These are phyloP conservation scores for Hippoglossus hippoglossus DNA, from an alignment of 2,797 vertebrate species.

Conservation along the genomic window DNA sequence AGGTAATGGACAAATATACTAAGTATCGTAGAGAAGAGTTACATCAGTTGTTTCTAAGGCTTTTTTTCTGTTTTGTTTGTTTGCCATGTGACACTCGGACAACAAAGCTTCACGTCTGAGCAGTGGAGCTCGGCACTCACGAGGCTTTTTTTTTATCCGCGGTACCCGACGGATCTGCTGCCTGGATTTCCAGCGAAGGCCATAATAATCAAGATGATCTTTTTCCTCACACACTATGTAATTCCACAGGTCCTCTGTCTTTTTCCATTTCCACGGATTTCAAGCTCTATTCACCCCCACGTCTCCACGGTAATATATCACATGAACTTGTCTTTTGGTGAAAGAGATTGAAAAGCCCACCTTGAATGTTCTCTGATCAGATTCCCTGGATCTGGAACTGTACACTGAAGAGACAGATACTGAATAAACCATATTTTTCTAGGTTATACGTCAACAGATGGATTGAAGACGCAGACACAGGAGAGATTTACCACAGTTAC, in stretches of 20 bases:
- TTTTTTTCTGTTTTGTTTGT: slow-evolving; percentile 18
- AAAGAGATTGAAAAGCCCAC: slow-evolving; percentile 71
- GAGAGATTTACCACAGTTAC: slow-evolving; percentile 73
- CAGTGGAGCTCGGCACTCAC: slow-evolving; percentile 30
- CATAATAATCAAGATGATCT: slow-evolving; percentile 27
- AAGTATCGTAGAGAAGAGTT: slow-evolving; percentile 38
- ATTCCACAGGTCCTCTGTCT: slow-evolving; percentile 43
- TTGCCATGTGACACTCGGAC: slow-evolving; percentile 24
- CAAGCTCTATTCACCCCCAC: slow-evolving; percentile 24
- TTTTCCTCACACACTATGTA: slow-evolving; percentile 42
- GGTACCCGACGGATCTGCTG: slow-evolving; percentile 30
- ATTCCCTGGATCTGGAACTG: slow-evolving; percentile 69
- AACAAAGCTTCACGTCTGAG: slow-evolving; percentile 45
- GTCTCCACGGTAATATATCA: slow-evolving; percentile 52
- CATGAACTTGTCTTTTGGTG: slow-evolving; percentile 59
- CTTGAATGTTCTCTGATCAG: slow-evolving; percentile 78
- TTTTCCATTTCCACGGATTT: slow-evolving; percentile 52
- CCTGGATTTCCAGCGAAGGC: slow-evolving; percentile 53
- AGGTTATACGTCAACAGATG: slow-evolving; percentile 73
- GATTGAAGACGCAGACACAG: slow-evolving; percentile 59
- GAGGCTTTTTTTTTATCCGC: slow-evolving; percentile 18
- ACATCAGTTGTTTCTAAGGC: slow-evolving; percentile 27
- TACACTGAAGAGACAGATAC: slow-evolving; percentile 75
- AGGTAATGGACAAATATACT: slow-evolving; percentile 42
- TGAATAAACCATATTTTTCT: slow-evolving; percentile 81